These are phyloP conservation scores for Macrophya annulata DNA, from an alignment of 2,888 invertebrate species.

Conservation along the genomic window DNA sequence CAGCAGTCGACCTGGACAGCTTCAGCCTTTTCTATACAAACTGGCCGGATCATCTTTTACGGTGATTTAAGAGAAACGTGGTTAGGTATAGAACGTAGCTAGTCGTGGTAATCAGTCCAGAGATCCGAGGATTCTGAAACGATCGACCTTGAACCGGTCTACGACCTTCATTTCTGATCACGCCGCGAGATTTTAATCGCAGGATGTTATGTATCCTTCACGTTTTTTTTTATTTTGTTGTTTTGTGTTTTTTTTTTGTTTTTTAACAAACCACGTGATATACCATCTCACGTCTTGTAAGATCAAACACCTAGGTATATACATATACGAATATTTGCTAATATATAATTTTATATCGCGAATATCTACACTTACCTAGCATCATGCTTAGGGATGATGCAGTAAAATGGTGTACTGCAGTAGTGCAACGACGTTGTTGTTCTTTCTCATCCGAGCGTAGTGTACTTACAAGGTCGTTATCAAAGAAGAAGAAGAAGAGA, in stretches of 20 bases:
- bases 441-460: constrained; percentile 32
- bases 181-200: constrained; percentile 45
- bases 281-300: neutral
- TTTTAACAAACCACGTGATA: neutral
- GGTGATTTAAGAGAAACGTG: constrained; percentile 42
- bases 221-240: neutral
- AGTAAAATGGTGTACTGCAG: neutral
- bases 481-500: constrained; percentile 52
- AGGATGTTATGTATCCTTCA: constrained; percentile 52
- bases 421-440: constrained; percentile 9
- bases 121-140: constrained; percentile 39
- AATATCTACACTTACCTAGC: neutral
- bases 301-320: neutral
- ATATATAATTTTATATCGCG: neutral
- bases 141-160: constrained; percentile 53
- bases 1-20: neutral
- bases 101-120: constrained; percentile 34
- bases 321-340: neutral
- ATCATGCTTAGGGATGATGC: constrained; percentile 5
- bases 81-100: neutral
- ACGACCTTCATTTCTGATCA: constrained; percentile 41
- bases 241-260: neutral
- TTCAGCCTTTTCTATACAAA: neutral
- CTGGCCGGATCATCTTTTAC: constrained; percentile 35
- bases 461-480: constrained; percentile 49